phyloP scores from a whole-genome alignment of 2,888 invertebrate genomes.

The Nycteola revayana region DNA sequence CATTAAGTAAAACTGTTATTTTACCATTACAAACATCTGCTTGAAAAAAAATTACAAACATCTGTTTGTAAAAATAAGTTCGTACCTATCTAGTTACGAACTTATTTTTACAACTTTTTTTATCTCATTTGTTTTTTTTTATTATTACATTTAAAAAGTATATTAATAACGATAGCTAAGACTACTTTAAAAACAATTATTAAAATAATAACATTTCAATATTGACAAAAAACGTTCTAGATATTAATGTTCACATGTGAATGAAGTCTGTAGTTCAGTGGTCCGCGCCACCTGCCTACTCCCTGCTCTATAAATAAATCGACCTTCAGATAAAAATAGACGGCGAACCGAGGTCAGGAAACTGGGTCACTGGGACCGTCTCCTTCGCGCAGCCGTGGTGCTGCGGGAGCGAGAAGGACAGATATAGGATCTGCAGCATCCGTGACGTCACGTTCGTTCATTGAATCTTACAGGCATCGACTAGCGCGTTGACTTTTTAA shows the following conservation, averaged over 20 bases:
- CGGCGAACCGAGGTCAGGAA: slow-evolving; percentile 75
- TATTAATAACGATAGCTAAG: too few species aligned
- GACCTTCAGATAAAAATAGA: slow-evolving; percentile 82
- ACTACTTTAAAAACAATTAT: too few species aligned
- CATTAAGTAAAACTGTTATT: too few species aligned
- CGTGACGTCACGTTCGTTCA: slow-evolving; percentile 75
- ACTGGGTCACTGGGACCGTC: slow-evolving; percentile 70
- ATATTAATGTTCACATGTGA: slow-evolving; percentile 1
- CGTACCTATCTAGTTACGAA: too few species aligned
- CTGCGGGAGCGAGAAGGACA: slow-evolving; percentile 42
- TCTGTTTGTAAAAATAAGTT: too few species aligned
- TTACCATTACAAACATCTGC: too few species aligned
- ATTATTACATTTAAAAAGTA: too few species aligned
- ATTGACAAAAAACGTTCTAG: background rate
- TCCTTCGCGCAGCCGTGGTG: slow-evolving; percentile 37
- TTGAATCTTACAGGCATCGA: slow-evolving; percentile 67
- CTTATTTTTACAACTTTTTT: too few species aligned
- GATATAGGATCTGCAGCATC: slow-evolving; percentile 53
- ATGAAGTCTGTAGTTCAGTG: slow-evolving; percentile 10
- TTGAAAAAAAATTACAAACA: too few species aligned
- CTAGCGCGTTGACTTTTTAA: background rate
- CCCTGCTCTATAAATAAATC: slow-evolving; percentile 73
- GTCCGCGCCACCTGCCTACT: slow-evolving; percentile 37
- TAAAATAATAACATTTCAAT: too few species aligned
- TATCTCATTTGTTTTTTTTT: too few species aligned